Base-by-base conservation (phyloP, 2,113 vertebrate genomes). In the Oreochromis aureus region DNA sequence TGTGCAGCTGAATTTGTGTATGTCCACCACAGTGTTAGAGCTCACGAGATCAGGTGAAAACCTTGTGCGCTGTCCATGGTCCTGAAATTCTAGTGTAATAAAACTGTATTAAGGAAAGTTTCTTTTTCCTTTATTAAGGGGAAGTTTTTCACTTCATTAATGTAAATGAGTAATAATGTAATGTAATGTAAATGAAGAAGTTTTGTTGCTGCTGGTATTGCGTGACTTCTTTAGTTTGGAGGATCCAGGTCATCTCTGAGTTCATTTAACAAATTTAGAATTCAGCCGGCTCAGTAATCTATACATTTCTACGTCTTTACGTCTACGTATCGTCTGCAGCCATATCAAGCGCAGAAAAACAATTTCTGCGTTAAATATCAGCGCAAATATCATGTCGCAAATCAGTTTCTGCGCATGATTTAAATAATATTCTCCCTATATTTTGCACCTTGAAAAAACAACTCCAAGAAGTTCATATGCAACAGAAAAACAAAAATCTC, bases 51-150 rank as follows among this genome's bases (percentile, higher is more conserved):
- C 36, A 5, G 63, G 12, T 2, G 36, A 41, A 69, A 69, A 15
- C n/a, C 63, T 41, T 0, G 5, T 9, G 36, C 19, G 12, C 63
- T 69, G 63, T 69, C 63, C 63, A 15, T 0, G 12, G 63, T 41
- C 19, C 63, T 69, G 34, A 15, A 69, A 69, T 41, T 69, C 3
- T 3, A 69, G 19, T 41, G 63, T 69, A 22, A 69, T 69, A 69
- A 69, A 22, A 69, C 11, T 41, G 36, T 0, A 15, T 69, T 69
- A 69, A 41, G n/a, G 63, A 69, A 41, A 41, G 19, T 0, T 2
- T 63, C 34, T 27, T 39, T 69, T 69, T 0, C n/a, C 24, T 63
- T 63, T 63, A 19, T 63, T 34, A 63, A 63, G 10, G 63, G 63
- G 36, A 24, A 69, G 7, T 69, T 69, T 41, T 69, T 41, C n/a